Conservation (phyloP, 2,797 vertebrate genomes). For the Echeneis naucrates region DNA sequence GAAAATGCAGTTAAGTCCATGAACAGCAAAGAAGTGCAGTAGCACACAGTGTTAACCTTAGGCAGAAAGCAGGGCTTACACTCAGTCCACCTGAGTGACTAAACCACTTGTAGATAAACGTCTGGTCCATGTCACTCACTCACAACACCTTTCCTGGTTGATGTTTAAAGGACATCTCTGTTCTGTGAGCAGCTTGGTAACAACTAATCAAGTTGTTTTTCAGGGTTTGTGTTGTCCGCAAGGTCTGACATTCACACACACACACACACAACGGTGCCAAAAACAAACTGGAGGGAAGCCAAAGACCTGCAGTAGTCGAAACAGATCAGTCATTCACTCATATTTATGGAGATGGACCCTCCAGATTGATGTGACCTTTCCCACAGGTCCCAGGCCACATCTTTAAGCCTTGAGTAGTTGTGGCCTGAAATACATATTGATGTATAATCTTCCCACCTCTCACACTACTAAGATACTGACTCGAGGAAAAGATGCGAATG, state of each 20-base stretch:
- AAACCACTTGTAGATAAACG: not conserved
- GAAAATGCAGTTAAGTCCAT: not conserved
- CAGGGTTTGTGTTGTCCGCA: slow-evolving; percentile 8
- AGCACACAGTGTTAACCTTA: not conserved
- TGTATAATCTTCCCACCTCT: not conserved
- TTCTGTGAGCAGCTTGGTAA: slow-evolving; percentile 6
- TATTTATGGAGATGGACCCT: slow-evolving; percentile 3
- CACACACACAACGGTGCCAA: slow-evolving; percentile 5
- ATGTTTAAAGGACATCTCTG: slow-evolving; percentile 18
- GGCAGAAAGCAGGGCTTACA: slow-evolving; percentile 1
- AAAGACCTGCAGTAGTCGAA: not conserved
- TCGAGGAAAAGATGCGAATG: not conserved
- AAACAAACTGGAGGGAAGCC: slow-evolving; percentile 11
- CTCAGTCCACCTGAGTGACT: slow-evolving; percentile 5
- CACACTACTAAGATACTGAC: not conserved
- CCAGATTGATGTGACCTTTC: not conserved
- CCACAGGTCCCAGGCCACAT: not conserved
- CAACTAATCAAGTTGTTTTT: slow-evolving; percentile 6
- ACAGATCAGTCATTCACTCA: not conserved
- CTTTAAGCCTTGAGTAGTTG: not conserved
- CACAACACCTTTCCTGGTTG: slow-evolving; percentile 17
- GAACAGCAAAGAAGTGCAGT: not conserved
- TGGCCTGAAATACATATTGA: not conserved
- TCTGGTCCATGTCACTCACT: slow-evolving; percentile 8
- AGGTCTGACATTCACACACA: slow-evolving; percentile 15